These are phyloP conservation scores for Potamarius usumacintae DNA, from an alignment of 2,113 vertebrate species.

Conservation along the genomic window DNA sequence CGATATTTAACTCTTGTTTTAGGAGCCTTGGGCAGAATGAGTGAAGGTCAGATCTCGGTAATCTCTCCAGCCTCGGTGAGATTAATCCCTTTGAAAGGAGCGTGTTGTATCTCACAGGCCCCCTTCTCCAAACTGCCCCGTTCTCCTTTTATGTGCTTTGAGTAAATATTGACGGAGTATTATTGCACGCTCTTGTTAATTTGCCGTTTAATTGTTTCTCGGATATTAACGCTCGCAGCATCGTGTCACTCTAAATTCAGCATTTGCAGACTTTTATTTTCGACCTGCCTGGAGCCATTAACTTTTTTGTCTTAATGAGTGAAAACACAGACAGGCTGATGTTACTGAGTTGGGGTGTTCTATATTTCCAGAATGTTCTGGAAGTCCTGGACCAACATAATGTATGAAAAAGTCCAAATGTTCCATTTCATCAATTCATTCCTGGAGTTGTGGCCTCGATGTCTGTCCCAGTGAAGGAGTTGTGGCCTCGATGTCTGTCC, in stretches of 20 bases:
- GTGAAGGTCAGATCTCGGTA: not conserved
- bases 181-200: slow-evolving; percentile 26
- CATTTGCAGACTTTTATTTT: slow-evolving; percentile 1
- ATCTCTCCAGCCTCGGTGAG: not conserved
- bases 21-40: not conserved
- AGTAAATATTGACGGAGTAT: not conserved
- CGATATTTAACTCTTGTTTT: not conserved
- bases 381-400: not conserved
- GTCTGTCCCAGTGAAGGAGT: not conserved
- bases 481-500: too few species aligned
- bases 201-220: slow-evolving; percentile 19
- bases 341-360: not conserved
- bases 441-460: not conserved
- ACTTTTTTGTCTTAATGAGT: not conserved
- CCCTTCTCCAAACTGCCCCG: not conserved
- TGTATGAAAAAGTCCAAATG: not conserved
- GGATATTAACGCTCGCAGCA: slow-evolving; percentile 7
- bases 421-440: not conserved
- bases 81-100: not conserved
- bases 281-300: not conserved
- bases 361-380: not conserved
- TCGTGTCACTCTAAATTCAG: not conserved
- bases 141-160: not conserved
- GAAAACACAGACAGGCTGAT: not conserved
- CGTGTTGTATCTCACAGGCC: not conserved